These are phyloP conservation scores for Drosophila helvetica DNA, from an alignment of 2,888 invertebrate species.

Conservation along the genomic window DNA sequence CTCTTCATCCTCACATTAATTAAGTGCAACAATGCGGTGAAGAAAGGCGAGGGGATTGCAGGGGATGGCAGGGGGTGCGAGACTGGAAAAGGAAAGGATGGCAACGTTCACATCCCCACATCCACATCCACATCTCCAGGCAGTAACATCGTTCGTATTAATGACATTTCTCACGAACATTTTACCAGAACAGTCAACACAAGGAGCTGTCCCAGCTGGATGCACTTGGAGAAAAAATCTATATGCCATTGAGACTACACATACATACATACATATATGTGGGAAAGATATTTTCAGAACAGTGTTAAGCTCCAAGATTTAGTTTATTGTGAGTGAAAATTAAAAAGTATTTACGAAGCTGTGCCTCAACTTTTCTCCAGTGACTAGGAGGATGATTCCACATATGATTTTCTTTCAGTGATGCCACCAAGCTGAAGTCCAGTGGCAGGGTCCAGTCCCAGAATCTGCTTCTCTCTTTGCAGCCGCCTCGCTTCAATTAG, in stretches of 20 bases:
- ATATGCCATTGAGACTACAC: neutral
- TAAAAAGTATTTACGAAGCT: neutral
- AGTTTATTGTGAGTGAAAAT: neutral
- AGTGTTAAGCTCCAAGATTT: neutral
- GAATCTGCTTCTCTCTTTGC: constrained; percentile 43
- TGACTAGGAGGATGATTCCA: neutral
- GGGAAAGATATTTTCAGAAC: too few species aligned
- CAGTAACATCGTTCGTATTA: constrained; percentile 78
- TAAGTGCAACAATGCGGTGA: constrained; percentile 75
- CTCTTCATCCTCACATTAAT: constrained; percentile 69
- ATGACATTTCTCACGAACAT: constrained; percentile 78
- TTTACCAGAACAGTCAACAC: constrained; percentile 66
- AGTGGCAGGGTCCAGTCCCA: constrained; percentile 33
- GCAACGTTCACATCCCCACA: constrained; percentile 37
- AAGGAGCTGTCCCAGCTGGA: constrained; percentile 32
- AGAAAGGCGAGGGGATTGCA: constrained; percentile 24
- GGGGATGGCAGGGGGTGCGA: constrained; percentile 4
- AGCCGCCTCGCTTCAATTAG: constrained; percentile 79
- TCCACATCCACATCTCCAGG: constrained; percentile 40
- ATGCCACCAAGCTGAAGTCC: constrained; percentile 7
- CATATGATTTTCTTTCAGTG: neutral
- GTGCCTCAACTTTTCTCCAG: neutral
- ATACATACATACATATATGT: too few species aligned
- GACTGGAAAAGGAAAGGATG: constrained; percentile 6
- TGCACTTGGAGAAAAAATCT: constrained; percentile 14